Conservation (phyloP, 2,113 vertebrate species). For the Reinhardtius hippoglossoides region DNA sequence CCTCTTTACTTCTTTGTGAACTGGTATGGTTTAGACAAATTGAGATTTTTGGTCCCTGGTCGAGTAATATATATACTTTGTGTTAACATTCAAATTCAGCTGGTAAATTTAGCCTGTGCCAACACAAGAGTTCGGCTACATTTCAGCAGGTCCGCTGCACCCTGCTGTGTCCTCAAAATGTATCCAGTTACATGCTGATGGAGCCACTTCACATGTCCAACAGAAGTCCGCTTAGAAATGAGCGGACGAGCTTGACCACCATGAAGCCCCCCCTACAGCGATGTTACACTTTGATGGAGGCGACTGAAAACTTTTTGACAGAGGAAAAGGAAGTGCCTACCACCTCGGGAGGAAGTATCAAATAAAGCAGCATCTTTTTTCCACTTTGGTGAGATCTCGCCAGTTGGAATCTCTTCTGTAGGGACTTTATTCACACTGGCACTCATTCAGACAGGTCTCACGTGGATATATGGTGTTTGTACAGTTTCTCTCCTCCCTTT, state of each 20-base stretch:
- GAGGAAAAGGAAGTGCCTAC: conserved; percentile 75
- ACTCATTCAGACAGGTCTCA: conserved; percentile 50
- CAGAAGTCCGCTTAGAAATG: conserved; percentile 46
- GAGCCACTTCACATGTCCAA: conserved; percentile 61
- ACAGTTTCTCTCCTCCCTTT: conserved; percentile 56
- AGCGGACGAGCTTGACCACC: conserved; percentile 70
- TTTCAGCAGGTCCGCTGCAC: conserved; percentile 57
- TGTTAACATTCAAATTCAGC: conserved; percentile 16
- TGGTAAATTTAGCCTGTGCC: conserved; percentile 55
- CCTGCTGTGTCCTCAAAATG: conserved; percentile 58
- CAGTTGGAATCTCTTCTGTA: conserved; percentile 45
- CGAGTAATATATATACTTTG: conserved; percentile 20
- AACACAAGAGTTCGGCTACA: conserved; percentile 44
- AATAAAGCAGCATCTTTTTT: conserved; percentile 76
- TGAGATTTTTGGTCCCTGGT: conserved; percentile 16
- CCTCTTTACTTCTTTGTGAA: conserved; percentile 44
- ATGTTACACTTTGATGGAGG: conserved; percentile 66
- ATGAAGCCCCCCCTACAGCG: conserved; percentile 65
- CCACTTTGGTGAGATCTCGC: conserved; percentile 61
- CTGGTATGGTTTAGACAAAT: conserved; percentile 22
- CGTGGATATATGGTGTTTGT: conserved; percentile 57
- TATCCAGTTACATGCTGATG: conserved; percentile 70
- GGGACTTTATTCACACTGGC: conserved; percentile 49
- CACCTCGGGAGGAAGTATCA: conserved; percentile 82
- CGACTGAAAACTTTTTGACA: conserved; percentile 79